A percentile compares a stretch with the other conserved stretches of the same genome.
These are phyloP conservation scores for Eupleurogrammus muticus DNA, from an alignment of 2,797 vertebrate species.

Conservation along the genomic window DNA sequence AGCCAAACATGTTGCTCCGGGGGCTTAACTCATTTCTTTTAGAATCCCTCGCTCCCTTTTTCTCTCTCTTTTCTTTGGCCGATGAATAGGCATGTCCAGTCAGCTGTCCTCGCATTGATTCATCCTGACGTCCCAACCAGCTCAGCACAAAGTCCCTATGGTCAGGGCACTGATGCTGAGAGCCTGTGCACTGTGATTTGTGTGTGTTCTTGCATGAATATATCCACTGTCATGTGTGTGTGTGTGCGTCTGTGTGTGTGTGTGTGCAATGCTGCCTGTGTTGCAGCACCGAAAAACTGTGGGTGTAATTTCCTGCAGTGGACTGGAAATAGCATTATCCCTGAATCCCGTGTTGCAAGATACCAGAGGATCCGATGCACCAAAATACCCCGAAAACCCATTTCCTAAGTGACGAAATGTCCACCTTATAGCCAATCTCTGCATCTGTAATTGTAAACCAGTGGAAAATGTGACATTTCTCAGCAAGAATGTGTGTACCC, in stretches of 20 bases:
- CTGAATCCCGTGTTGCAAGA: conserved; percentile 32
- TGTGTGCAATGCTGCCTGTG: conserved; percentile 48
- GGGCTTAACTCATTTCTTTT: conserved; percentile 80
- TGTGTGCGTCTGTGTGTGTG: no score
- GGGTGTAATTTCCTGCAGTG: conserved; percentile 58
- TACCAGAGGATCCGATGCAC: neutral
- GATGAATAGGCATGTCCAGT: conserved; percentile 89
- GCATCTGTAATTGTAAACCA: conserved; percentile 19
- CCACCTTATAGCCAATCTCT: neutral
- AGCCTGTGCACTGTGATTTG: conserved; percentile 63
- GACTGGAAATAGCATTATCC: conserved; percentile 55
- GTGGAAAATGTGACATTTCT: conserved; percentile 43
- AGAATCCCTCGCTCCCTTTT: conserved; percentile 74
- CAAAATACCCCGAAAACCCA: conserved; percentile 16
- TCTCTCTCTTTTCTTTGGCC: conserved; percentile 85
- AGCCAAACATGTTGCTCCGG: conserved; percentile 81
- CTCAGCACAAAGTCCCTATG: conserved; percentile 89
- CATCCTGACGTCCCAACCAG: conserved; percentile 87
- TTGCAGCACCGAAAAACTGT: conserved; percentile 56
- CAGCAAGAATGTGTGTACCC: conserved; percentile 22
- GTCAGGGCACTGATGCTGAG: conserved; percentile 82
- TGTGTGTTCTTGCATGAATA: conserved; percentile 58
- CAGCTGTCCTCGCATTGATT: conserved; percentile 88
- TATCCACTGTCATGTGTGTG: conserved; percentile 60
- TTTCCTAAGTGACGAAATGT: neutral